phyloP scores from a whole-genome alignment of 2,888 invertebrate genomes.

The Pediacus dermestoides region DNA sequence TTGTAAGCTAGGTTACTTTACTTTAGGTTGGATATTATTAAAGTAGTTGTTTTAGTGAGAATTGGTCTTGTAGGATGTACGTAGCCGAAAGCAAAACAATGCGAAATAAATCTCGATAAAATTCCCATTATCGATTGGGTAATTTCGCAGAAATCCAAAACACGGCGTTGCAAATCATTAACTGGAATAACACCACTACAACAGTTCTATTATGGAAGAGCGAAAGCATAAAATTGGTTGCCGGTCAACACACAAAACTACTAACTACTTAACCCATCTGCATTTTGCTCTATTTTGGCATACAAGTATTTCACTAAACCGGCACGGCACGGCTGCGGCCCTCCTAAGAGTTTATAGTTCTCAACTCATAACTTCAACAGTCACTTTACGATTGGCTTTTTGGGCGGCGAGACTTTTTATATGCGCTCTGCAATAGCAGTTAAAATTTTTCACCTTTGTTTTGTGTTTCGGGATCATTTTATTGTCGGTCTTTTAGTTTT shows the following conservation, averaged over 20 bases:
- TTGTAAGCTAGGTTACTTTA: too few relatives aligned
- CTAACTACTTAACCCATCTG: conserved; percentile 2
- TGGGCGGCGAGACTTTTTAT: conserved; percentile 43
- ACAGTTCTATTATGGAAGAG: too few relatives aligned
- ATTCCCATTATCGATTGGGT: too few relatives aligned
- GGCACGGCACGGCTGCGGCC: conserved; percentile 7
- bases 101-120: too few relatives aligned
- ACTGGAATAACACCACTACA: too few relatives aligned
- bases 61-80: too few relatives aligned
- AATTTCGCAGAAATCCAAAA: too few relatives aligned
- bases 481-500: conserved; percentile 48
- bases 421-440: conserved; percentile 37
- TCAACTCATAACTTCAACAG: conserved; percentile 42
- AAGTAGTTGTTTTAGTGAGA: too few relatives aligned
- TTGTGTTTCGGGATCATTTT: conserved; percentile 45
- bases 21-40: too few relatives aligned
- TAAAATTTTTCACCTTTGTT: conserved; percentile 49
- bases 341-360: conserved; percentile 42
- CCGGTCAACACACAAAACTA: conserved; percentile 2
- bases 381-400: conserved; percentile 43
- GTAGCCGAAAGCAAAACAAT: too few relatives aligned
- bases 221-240: neutral
- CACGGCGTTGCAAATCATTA: too few relatives aligned
- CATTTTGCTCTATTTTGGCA: conserved; percentile 9
- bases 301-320: conserved; percentile 8